Evolutionary conservation across 2,888 invertebrate genomes (phyloP).

Genomic region (Limenitis camilla): DNA sequence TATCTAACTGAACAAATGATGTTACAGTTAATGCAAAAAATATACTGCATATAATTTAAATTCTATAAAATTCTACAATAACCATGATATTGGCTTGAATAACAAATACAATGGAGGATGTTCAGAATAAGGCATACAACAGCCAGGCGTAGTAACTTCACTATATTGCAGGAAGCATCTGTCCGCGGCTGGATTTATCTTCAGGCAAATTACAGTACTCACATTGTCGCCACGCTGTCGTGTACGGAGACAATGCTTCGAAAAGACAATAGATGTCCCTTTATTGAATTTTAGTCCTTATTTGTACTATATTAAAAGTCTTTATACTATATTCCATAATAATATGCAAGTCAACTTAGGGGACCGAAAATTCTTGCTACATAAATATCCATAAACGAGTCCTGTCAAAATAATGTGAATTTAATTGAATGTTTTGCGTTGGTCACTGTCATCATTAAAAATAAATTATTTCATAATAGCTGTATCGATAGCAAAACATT

Average conservation of each 20-base stretch:
- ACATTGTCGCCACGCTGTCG: slow-evolving; percentile 11
- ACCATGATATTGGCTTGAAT: not conserved
- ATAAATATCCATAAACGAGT: slow-evolving; percentile 15
- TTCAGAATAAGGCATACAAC: slow-evolving; percentile 10
- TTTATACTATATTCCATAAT: not conserved
- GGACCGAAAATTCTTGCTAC: slow-evolving; percentile 9
- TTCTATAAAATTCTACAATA: too few species aligned
- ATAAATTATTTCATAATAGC: too few species aligned
- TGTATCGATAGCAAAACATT: too few species aligned
- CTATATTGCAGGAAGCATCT: slow-evolving; percentile 51
- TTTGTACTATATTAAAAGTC: not conserved
- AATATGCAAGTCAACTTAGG: slow-evolving; percentile 8
- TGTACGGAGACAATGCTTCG: slow-evolving; percentile 13
- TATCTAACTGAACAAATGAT: too few species aligned
- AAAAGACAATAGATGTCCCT: slow-evolving; percentile 10
- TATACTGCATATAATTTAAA: too few species aligned
- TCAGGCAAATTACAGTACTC: slow-evolving; percentile 60
- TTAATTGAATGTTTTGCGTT: slow-evolving; percentile 17
- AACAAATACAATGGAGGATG: not conserved
- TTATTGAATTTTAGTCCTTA: slow-evolving; percentile 6
- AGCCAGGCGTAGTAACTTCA: slow-evolving; percentile 21
- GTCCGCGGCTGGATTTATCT: slow-evolving; percentile 66
- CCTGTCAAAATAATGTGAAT: slow-evolving; percentile 14
- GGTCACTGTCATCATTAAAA: slow-evolving; percentile 8
- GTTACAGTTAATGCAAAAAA: too few species aligned